Evolutionary conservation across 2,797 vertebrate genomes (phyloP).

Genomic region (Acipenser transmontanus): DNA sequence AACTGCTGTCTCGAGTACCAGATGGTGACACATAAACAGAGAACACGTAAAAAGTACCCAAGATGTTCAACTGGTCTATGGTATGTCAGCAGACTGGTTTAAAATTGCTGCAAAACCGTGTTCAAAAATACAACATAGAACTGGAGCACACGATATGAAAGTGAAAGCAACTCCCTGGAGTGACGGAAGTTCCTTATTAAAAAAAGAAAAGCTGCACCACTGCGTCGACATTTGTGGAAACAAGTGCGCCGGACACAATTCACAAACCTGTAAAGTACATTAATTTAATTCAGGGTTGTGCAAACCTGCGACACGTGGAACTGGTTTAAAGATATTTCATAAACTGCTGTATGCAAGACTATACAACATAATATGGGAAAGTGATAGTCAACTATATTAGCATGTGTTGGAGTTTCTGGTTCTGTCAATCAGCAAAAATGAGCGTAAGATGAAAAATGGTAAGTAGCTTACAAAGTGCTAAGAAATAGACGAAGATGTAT

Average conservation of each 20-base stretch:
- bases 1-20: too few relatives aligned
- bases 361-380: not conserved
- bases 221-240: not conserved
- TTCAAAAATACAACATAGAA: too few relatives aligned
- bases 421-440: slow-evolving; percentile 41
- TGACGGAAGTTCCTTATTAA: slow-evolving; percentile 12
- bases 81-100: too few relatives aligned
- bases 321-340: not conserved
- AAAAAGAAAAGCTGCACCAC: not conserved
- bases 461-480: slow-evolving; percentile 28
- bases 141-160: slow-evolving; percentile 12
- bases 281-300: not conserved
- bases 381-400: not conserved
- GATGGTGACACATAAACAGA: too few relatives aligned
- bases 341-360: not conserved
- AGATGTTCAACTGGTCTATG: too few relatives aligned
- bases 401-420: slow-evolving; percentile 24
- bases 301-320: not conserved
- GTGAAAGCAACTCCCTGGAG: slow-evolving; percentile 19
- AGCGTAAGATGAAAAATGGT: slow-evolving; percentile 69
- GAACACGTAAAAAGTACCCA: too few relatives aligned
- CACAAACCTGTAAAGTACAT: not conserved
- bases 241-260: not conserved
- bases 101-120: too few relatives aligned
- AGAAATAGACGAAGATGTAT: too few relatives aligned